These are phyloP conservation scores for Poecilia gillii DNA, from an alignment of 2,797 vertebrate genomes.

Conservation along the genomic window DNA sequence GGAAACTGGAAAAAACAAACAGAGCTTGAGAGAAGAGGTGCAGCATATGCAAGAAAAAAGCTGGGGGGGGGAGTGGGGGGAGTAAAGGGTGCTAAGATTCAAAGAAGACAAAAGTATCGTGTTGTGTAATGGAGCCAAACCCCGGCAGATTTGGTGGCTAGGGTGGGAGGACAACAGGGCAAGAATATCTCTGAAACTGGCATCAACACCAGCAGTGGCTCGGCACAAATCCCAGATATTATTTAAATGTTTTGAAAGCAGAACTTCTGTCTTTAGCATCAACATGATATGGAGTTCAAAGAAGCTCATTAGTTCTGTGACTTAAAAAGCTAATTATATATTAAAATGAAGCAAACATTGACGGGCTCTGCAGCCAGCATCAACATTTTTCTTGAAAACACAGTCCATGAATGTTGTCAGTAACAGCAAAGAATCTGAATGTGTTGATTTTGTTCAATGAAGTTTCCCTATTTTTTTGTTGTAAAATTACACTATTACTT, in stretches of 20 bases:
- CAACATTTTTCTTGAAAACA: not conserved
- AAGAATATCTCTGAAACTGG: constrained; percentile 39
- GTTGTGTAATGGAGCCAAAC: constrained; percentile 11
- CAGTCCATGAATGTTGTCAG: not conserved
- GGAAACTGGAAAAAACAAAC: constrained; percentile 21
- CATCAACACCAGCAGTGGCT: constrained; percentile 13
- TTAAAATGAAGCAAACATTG: not conserved
- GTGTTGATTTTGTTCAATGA: not conserved
- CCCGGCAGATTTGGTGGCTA: not conserved
- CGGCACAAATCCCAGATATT: constrained; percentile 17
- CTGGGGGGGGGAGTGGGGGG: not conserved
- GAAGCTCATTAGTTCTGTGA: not conserved
- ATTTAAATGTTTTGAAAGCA: constrained; percentile 10
- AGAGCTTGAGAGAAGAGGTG: constrained; percentile 22
- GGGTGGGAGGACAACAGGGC: not conserved
- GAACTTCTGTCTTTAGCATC: not conserved
- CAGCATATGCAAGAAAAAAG: constrained; percentile 8
- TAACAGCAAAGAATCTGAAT: not conserved
- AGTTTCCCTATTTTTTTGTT: not conserved
- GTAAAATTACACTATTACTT: not conserved
- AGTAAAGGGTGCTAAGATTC: constrained; percentile 20
- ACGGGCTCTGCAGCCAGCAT: not conserved
- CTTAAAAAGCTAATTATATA: constrained; percentile 4
- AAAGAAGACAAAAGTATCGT: constrained; percentile 22
- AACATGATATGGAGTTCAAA: constrained; percentile 2